Evolutionary conservation across 2,113 vertebrate genomes (phyloP).

Genomic region (Myrmophylax atrothorax): DNA sequence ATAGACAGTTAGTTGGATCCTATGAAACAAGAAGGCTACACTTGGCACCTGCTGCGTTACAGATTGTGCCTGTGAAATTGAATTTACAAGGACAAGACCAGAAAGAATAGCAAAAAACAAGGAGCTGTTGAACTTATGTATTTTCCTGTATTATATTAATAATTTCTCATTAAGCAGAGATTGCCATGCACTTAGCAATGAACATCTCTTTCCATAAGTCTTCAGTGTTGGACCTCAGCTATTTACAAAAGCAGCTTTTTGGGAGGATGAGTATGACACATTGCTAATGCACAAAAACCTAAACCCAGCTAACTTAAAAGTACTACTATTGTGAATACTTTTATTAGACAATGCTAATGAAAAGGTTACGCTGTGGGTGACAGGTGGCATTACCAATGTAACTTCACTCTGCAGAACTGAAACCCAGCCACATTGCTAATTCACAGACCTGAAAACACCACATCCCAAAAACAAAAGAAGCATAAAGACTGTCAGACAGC

Average conservation of each 20-base stretch:
- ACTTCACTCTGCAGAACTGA: background rate
- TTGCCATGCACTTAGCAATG: background rate
- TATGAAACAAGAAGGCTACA: conserved; percentile 51
- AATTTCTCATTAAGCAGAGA: conserved; percentile 9
- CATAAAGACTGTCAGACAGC: background rate
- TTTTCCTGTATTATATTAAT: conserved; percentile 9
- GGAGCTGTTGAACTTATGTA: background rate
- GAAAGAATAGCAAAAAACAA: conserved; percentile 30
- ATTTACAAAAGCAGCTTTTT: background rate
- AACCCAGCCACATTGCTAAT: background rate
- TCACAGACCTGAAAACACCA: background rate
- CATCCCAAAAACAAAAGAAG: background rate
- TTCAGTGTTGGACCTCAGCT: background rate
- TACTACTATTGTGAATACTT: background rate
- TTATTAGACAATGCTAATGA: background rate
- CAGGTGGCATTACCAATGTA: background rate
- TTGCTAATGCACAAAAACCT: background rate
- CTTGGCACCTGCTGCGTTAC: conserved; percentile 52
- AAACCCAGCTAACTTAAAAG: background rate
- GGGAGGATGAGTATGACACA: background rate
- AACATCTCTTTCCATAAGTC: background rate
- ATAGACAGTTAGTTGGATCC: conserved; percentile 38
- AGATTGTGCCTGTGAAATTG: conserved; percentile 55
- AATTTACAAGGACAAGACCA: conserved; percentile 55
- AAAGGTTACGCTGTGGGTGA: background rate